phyloP scores from a whole-genome alignment of 1,140 invertebrate genomes.

The Bombus waltoni region DNA sequence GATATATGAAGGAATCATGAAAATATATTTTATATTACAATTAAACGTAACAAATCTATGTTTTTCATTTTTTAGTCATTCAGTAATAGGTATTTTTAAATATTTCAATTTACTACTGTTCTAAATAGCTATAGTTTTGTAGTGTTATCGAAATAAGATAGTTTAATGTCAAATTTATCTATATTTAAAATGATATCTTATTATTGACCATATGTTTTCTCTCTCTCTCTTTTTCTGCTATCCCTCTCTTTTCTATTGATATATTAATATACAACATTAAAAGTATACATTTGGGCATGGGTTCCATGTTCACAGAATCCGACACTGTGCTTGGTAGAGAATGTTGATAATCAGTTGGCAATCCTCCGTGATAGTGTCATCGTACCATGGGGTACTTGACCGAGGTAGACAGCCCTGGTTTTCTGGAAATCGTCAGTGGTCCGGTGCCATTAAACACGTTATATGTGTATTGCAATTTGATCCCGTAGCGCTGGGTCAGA shows the following conservation, averaged over 20 bases:
- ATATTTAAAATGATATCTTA: neutral
- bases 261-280: neutral
- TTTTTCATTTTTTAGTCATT: neutral
- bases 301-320: constrained; percentile 3
- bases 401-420: constrained; percentile 72
- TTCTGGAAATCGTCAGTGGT: constrained; percentile 81
- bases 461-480: constrained; percentile 80
- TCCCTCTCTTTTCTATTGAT: neutral
- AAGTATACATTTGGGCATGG: neutral
- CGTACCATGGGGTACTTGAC: constrained; percentile 46
- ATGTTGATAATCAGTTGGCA: constrained; percentile 26
- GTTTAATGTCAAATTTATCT: neutral
- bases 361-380: constrained; percentile 21
- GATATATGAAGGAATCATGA: neutral
- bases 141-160: neutral
- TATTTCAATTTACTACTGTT: neutral
- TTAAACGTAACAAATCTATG: neutral
- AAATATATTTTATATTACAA: neutral
- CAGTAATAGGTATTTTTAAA: neutral
- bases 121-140: neutral
- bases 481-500: constrained; percentile 74
- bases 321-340: constrained; percentile 18
- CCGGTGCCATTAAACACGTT: constrained; percentile 80
- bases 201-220: neutral
- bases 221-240: neutral